Conservation (phyloP, 2,797 vertebrate species). For the Hippoglossus hippoglossus region DNA sequence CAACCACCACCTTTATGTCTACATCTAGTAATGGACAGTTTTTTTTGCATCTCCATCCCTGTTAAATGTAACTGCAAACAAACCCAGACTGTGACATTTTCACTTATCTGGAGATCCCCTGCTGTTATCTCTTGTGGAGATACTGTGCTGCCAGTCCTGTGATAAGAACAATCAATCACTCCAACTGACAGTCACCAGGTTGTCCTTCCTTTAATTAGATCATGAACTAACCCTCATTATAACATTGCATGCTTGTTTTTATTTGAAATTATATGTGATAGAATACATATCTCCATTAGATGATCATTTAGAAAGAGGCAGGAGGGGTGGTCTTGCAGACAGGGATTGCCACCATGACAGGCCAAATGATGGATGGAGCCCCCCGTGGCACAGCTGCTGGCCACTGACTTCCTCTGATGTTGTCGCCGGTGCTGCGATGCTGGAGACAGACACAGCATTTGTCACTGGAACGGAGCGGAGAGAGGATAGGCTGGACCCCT, state of each 20-base stretch:
- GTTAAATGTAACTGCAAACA: conserved; percentile 4
- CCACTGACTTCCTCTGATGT: conserved; percentile 67
- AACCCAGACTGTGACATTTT: conserved; percentile 24
- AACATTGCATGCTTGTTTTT: conserved; percentile 18
- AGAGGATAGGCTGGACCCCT: conserved; percentile 32
- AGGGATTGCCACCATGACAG: conserved; percentile 64
- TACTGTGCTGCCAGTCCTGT: conserved; percentile 24
- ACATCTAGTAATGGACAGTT: conserved; percentile 1
- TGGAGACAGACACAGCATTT: conserved; percentile 69
- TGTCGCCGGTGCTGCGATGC: conserved; percentile 61
- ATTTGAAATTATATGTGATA: conserved; percentile 12
- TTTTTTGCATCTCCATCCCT: conserved; percentile 2
- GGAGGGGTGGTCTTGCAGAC: conserved; percentile 20
- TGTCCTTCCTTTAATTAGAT: conserved; percentile 36
- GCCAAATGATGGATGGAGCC: conserved; percentile 68
- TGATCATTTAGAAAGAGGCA: conserved; percentile 19
- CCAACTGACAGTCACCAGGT: conserved; percentile 41
- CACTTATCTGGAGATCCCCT: conserved; percentile 34
- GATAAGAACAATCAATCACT: conserved; percentile 55
- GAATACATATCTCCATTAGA: conserved; percentile 4
- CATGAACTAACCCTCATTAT: conserved; percentile 16
- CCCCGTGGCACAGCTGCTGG: conserved; percentile 66
- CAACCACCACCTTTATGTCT: background rate
- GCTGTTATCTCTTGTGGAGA: conserved; percentile 48
- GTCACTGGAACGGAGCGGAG: conserved; percentile 59